A percentile compares a stretch with the other conserved stretches of the same genome.
phyloP scores from a whole-genome alignment of 37 sponge, comb jelly and placozoan species.

The Hexactinellida sp. region DNA sequence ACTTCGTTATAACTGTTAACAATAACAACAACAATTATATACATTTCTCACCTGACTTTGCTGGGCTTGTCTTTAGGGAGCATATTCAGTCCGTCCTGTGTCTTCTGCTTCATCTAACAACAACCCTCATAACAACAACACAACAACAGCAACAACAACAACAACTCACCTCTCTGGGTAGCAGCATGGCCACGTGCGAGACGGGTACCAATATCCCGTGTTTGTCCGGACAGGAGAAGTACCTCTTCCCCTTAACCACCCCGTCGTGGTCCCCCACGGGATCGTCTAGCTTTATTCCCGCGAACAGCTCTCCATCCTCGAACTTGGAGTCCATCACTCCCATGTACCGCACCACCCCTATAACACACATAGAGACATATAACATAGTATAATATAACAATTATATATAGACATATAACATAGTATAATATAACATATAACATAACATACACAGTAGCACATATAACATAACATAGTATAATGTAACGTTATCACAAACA shows the following conservation, averaged over 20 bases:
- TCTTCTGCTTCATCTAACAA: constrained; percentile 16
- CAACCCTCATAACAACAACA: neutral
- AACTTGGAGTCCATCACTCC: constrained; percentile 55
- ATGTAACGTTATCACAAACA: too few relatives aligned
- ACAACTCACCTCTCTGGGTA: neutral
- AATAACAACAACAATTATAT: neutral
- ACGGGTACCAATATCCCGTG: neutral
- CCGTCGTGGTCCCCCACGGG: constrained; percentile 29
- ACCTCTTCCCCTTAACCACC: neutral
- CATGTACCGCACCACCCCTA: constrained; percentile 51
- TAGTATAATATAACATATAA: too few relatives aligned
- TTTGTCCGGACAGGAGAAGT: constrained; percentile 15
- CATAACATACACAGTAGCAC: too few relatives aligned
- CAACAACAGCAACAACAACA: neutral
- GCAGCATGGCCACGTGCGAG: constrained; percentile 11
- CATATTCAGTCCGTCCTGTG: constrained; percentile 2
- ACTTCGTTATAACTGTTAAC: neutral
- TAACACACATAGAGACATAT: neutral
- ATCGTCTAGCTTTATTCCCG: constrained; percentile 70
- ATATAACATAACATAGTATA: too few relatives aligned
- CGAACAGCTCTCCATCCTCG: constrained; percentile 27
- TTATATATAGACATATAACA: neutral
- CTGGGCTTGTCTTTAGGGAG: neutral
- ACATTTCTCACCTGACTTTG: neutral
- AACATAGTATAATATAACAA: neutral